Evolutionary conservation across 1,140 invertebrate genomes (phyloP), one percentile per base, ranked within the genome.

Genomic region (Diorhabda carinulata): DNA sequence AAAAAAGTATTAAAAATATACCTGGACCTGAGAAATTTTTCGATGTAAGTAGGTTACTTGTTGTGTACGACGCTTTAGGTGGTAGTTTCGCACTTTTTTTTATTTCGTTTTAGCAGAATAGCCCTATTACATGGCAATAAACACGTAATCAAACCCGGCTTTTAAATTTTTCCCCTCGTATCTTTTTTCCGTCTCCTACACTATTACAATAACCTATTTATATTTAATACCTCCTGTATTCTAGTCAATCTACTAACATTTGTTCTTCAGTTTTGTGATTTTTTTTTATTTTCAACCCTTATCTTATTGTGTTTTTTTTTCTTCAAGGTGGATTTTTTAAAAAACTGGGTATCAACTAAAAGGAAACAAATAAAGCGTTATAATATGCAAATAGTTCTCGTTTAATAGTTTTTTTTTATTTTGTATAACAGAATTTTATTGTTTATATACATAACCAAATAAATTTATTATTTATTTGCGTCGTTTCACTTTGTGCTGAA

Each of bases 51-150:
- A 52, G 44, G 42, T 7, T 25, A 57, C 7, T n/a, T 44, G 44
- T 64, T 10, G 25, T 9, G 62, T 64, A n/a, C 10, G n/a, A 9
- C 40, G 62, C 62, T 64, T 64, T 4, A 4, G 62, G 62, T 64
- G 62, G 41, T 64, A 64, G 64, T 9, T 44, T 5, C 7, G 40
- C 44, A 47, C 41, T 63, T 7, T 47, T 43, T 63, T 47, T 10
- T 63, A 7, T 60, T 60, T 60, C 41, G 10, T 25, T 60, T 60
- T 66, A 56, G 57, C 52, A 57, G 64, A 66, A 66, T 66, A 66
- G 64, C 64, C 64, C 64, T 25, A 5, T 40, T 41, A 25, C 9
- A 56, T 25, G 25, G 25, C 25, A 25, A 25, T 25, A 25, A 25
- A 25, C 25, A 25, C 25, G 25, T 25, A 25, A 25, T 25, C 25